Evolutionary conservation across 1,140 invertebrate species (phyloP).

Genomic region (Heliconius eleuchia): DNA sequence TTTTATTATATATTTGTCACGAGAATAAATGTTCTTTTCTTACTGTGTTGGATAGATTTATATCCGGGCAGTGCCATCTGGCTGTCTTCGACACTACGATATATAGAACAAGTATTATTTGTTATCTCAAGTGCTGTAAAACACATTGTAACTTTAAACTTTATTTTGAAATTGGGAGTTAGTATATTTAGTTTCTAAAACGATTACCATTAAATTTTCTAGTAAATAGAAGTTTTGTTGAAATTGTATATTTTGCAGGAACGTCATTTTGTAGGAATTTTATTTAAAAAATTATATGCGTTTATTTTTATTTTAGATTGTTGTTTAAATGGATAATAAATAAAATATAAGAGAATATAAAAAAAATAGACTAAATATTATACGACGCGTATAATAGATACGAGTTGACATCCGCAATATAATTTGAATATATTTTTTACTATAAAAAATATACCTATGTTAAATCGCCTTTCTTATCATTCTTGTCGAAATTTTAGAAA

Average conservation of each 20-base stretch:
- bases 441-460: no score
- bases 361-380: no score
- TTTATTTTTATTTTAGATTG: no score
- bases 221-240: no score
- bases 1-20: conserved; percentile 8
- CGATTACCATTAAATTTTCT: background rate
- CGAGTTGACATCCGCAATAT: no score
- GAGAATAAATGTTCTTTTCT: conserved; percentile 1
- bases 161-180: background rate
- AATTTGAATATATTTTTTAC: no score
- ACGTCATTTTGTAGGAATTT: no score
- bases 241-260: background rate
- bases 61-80: conserved; percentile 12
- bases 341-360: no score
- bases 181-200: background rate
- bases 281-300: background rate
- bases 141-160: conserved; percentile 8
- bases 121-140: background rate
- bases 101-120: conserved; percentile 11
- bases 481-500: no score
- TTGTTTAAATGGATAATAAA: no score
- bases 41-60: background rate
- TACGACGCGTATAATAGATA: no score
- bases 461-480: no score
- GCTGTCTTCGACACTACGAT: conserved; percentile 10